phyloP scores from a whole-genome alignment of 2,888 invertebrate species.

The Agriopis marginaria region DNA sequence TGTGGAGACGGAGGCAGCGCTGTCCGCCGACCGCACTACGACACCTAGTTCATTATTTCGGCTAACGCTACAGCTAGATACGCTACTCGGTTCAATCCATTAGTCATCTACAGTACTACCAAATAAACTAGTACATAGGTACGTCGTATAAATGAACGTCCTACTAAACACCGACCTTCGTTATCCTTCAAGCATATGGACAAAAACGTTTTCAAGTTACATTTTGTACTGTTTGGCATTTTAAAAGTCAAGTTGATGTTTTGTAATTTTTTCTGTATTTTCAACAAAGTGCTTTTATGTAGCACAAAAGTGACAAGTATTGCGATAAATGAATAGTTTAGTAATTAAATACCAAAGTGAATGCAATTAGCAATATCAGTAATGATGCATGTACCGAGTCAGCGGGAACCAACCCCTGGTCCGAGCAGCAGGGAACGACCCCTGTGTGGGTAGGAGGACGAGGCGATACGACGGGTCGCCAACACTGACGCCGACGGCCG shows the following conservation, averaged over 20 bases:
- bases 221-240: too few species aligned
- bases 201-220: too few species aligned
- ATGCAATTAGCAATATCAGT: conserved; percentile 9
- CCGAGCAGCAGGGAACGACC: neutral
- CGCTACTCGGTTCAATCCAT: conserved; percentile 4
- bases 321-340: neutral
- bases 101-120: neutral
- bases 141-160: too few species aligned
- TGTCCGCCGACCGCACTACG: neutral
- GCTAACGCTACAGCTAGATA: neutral
- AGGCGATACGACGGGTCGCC: neutral
- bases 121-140: too few species aligned
- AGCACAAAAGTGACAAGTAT: neutral
- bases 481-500: neutral
- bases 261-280: conserved; percentile 2
- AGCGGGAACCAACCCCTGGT: neutral
- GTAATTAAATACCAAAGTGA: too few species aligned
- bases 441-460: neutral
- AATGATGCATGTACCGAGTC: neutral
- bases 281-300: neutral
- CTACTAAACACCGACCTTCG: too few species aligned
- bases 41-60: neutral
- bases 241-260: neutral
- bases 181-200: too few species aligned
- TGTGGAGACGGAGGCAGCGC: neutral